Conservation (phyloP, 2,797 vertebrate species). For the Balearica regulorum region DNA sequence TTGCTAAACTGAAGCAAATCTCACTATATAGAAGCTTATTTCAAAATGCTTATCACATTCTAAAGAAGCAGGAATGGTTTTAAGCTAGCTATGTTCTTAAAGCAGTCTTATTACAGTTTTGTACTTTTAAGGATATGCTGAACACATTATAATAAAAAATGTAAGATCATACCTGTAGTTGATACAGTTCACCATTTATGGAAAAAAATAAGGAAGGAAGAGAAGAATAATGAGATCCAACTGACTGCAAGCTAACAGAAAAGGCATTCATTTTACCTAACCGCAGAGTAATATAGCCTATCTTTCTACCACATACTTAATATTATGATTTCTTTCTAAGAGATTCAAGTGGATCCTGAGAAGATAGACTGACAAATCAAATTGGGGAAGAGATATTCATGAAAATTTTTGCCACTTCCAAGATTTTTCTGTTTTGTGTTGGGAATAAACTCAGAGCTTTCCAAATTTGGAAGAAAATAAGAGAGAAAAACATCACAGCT, state of each 20-base stretch:
- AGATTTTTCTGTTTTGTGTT: neutral
- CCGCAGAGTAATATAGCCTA: neutral
- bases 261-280: neutral
- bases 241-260: neutral
- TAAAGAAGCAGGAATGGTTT: neutral
- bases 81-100: neutral
- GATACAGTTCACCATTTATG: neutral
- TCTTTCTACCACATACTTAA: neutral
- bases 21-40: neutral
- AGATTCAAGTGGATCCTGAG: neutral
- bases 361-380: neutral
- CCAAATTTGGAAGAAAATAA: neutral
- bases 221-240: neutral
- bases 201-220: neutral
- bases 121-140: neutral
- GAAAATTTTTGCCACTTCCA: neutral
- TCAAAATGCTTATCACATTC: neutral
- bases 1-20: neutral
- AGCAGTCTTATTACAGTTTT: neutral
- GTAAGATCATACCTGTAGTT: neutral
- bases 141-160: neutral
- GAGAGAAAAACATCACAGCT: neutral
- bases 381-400: neutral
- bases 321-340: neutral
- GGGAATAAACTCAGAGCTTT: neutral